These are phyloP conservation scores for Drosophila pegasa DNA, from an alignment of 2,888 invertebrate species.

Conservation along the genomic window DNA sequence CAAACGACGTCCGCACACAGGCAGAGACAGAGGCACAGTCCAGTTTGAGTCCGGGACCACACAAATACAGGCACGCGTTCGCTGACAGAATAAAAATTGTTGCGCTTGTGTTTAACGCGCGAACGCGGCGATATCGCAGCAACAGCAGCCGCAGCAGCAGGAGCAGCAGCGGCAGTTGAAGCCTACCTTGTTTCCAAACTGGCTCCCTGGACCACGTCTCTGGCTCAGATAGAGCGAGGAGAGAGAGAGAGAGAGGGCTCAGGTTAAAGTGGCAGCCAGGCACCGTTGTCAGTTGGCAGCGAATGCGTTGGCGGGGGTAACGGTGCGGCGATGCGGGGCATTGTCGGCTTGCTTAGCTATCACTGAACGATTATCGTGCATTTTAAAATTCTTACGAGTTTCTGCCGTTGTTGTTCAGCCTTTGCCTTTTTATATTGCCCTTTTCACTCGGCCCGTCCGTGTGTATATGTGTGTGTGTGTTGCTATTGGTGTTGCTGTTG, in stretches of 20 bases:
- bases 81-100: conserved; percentile 85
- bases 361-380: conserved; percentile 84
- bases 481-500: conserved; percentile 49
- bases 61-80: conserved; percentile 86
- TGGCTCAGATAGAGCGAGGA: conserved; percentile 11
- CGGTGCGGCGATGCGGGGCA: conserved; percentile 42
- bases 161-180: conserved; percentile 42
- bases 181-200: conserved; percentile 75
- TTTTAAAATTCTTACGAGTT: conserved; percentile 84
- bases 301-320: conserved; percentile 26
- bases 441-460: conserved; percentile 58
- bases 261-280: conserved; percentile 73
- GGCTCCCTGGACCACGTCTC: conserved; percentile 64
- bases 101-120: conserved; percentile 85
- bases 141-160: conserved; percentile 39
- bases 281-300: conserved; percentile 67
- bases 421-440: conserved; percentile 74
- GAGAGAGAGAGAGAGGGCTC: conserved; percentile 28
- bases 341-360: conserved; percentile 80
- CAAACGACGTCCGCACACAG: conserved; percentile 29
- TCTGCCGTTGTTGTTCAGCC: conserved; percentile 66
- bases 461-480: conserved; percentile 18
- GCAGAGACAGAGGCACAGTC: conserved; percentile 44
- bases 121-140: conserved; percentile 83
- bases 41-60: conserved; percentile 83